Base-by-base conservation (phyloP, 2,888 invertebrate genomes). In the Laspeyria flexula region DNA sequence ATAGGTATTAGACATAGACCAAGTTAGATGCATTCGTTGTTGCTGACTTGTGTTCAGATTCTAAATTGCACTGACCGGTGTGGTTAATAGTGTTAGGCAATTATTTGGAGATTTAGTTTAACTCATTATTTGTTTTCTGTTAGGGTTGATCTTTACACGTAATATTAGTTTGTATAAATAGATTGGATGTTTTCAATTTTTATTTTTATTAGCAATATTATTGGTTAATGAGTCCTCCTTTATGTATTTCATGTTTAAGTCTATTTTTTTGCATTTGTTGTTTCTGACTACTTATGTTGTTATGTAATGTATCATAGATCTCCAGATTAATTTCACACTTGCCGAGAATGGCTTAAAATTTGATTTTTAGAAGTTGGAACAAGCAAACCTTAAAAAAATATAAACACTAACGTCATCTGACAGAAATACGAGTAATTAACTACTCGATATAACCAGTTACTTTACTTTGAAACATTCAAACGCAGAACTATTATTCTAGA, bases 11-110 rank as follows among this genome's bases (percentile, higher is more conserved):
- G 69, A 50, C 57, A 39, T 57, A 38, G 57, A 37, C 41, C 56
- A 46, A 41, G 43, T 47, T 58, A 55, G 50, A 44, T 54, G 48
- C 44, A 63, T 68, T 68, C 50, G 56, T 60, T 59, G 61, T 60
- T 55, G 51, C 37, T 25, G 13, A 31, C 39, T 43, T 34, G 13
- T 13, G 12, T 38, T 16, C 21, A 31, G 44, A 10, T 13, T 12
- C 16, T n/a, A 39, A 9, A n/a, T n/a, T n/a, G n/a, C 10, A 37
- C 30, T 15, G 12, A 13, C n/a, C 15, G 3, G n/a, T 12, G 40
- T 11, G 5, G n/a, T 38, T 23, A 18, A 12, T 23, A 39, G 33
- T 12, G 27, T 9, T 12, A 13, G 25, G 11, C 33, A 31, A n/a
- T 21, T n/a, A 15, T n/a, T 15, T 15, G 9, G 1, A 37, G n/a